These are phyloP conservation scores for Charadrius vociferus DNA, from an alignment of 2,113 vertebrate species.

Conservation along the genomic window DNA sequence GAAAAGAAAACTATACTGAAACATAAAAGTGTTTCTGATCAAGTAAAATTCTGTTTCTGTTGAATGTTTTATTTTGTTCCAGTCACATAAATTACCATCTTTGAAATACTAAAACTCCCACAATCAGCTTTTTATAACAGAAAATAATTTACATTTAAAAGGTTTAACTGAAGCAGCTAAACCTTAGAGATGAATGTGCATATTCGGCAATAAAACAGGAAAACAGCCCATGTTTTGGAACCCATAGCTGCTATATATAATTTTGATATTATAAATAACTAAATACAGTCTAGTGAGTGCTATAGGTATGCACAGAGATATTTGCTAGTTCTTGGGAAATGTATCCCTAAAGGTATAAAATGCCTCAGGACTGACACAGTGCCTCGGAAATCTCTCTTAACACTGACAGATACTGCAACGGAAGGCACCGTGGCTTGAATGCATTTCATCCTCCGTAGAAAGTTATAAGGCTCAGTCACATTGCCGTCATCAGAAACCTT, in stretches of 20 bases:
- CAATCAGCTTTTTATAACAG: slow-evolving; percentile 64
- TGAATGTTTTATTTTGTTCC: slow-evolving; percentile 71
- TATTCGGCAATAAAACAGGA: slow-evolving; percentile 23
- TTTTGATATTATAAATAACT: slow-evolving; percentile 28
- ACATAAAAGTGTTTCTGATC: slow-evolving; percentile 64
- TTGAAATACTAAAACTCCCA: slow-evolving; percentile 64
- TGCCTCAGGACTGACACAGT: not conserved
- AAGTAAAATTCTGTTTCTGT: slow-evolving; percentile 69
- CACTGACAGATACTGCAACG: not conserved
- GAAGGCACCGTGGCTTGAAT: not conserved
- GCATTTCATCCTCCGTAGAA: not conserved
- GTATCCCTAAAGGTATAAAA: not conserved
- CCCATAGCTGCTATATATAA: not conserved
- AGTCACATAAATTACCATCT: slow-evolving; percentile 68
- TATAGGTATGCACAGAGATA: not conserved
- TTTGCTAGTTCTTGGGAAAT: slow-evolving; percentile 31
- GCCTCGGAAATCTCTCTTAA: not conserved
- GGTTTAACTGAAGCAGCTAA: slow-evolving; percentile 58
- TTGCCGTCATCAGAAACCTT: not conserved
- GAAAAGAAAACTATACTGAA: slow-evolving; percentile 32
- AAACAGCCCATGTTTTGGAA: slow-evolving; percentile 7
- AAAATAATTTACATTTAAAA: slow-evolving; percentile 72
- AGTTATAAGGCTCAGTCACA: not conserved
- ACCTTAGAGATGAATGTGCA: slow-evolving; percentile 24
- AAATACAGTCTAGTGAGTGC: not conserved